phyloP scores from a whole-genome alignment of 2,797 vertebrate species.

The Onychomys arenicola region DNA sequence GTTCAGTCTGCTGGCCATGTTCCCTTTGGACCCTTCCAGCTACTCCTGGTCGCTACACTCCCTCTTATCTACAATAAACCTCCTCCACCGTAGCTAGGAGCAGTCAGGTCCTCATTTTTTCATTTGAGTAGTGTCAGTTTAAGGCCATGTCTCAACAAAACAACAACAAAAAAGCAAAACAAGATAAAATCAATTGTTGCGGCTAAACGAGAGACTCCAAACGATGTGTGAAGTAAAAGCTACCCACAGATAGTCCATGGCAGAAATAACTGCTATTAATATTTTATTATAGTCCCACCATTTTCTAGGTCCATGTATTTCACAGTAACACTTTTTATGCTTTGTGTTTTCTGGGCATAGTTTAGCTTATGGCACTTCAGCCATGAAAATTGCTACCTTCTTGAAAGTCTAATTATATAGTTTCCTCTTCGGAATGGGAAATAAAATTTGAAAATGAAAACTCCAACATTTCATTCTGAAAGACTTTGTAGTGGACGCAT shows the following conservation, averaged over 20 bases:
- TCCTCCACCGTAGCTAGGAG: background rate
- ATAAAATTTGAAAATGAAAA: conserved; percentile 46
- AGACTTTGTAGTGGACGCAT: background rate
- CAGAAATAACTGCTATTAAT: conserved; percentile 24
- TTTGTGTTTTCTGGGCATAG: background rate
- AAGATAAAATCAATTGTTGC: background rate
- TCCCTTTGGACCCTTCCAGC: background rate
- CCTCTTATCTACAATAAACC: background rate
- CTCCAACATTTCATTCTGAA: conserved; percentile 24
- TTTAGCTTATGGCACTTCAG: background rate
- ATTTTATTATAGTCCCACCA: conserved; percentile 13
- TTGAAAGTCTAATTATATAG: background rate
- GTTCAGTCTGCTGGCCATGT: background rate
- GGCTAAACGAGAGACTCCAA: conserved; percentile 16
- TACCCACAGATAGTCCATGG: background rate
- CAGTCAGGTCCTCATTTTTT: background rate
- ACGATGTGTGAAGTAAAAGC: conserved; percentile 5
- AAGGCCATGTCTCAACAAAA: background rate
- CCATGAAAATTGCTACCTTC: background rate
- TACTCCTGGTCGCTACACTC: background rate
- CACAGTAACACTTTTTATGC: background rate
- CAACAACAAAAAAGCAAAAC: background rate
- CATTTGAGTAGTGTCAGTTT: no score
- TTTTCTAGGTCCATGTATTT: background rate
- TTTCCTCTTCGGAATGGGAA: conserved; percentile 31